A percentile compares a stretch with the other conserved stretches of the same genome.
These are phyloP conservation scores for Gambusia holbrooki DNA, from an alignment of 2,113 vertebrate genomes.

Conservation along the genomic window DNA sequence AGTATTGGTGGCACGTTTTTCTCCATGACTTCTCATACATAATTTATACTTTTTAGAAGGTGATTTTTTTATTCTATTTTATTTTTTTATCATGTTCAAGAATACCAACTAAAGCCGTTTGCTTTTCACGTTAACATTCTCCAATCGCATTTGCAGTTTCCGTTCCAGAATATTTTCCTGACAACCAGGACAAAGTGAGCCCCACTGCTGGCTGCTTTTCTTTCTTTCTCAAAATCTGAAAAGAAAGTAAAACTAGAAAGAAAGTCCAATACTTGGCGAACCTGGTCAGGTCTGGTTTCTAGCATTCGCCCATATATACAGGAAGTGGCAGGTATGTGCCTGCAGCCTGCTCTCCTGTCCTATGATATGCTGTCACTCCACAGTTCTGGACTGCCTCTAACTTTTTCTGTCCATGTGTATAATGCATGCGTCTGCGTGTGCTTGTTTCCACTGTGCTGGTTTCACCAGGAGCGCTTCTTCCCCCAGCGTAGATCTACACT, in stretches of 20 bases:
- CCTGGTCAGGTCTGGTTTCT: constrained; percentile 50
- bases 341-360: constrained; percentile 64
- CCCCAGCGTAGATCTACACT: constrained; percentile 36
- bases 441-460: constrained; percentile 19
- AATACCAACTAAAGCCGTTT: neutral
- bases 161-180: neutral
- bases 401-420: constrained; percentile 43
- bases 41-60: neutral
- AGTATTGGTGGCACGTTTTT: no score
- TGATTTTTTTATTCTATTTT: neutral
- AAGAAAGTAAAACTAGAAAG: neutral
- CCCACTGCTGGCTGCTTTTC: neutral
- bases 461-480: constrained; percentile 41
- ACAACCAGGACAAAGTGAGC: neutral
- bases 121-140: neutral
- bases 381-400: constrained; percentile 46
- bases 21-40: neutral
- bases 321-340: constrained; percentile 58
- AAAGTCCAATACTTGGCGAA: constrained; percentile 16
- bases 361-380: constrained; percentile 46
- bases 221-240: neutral
- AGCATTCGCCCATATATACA: constrained; percentile 38
- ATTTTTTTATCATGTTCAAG: neutral
- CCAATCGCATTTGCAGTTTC: neutral
- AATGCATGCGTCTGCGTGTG: constrained; percentile 26